Conservation (phyloP, 2,797 vertebrate genomes). For the Hybognathus amarus region DNA sequence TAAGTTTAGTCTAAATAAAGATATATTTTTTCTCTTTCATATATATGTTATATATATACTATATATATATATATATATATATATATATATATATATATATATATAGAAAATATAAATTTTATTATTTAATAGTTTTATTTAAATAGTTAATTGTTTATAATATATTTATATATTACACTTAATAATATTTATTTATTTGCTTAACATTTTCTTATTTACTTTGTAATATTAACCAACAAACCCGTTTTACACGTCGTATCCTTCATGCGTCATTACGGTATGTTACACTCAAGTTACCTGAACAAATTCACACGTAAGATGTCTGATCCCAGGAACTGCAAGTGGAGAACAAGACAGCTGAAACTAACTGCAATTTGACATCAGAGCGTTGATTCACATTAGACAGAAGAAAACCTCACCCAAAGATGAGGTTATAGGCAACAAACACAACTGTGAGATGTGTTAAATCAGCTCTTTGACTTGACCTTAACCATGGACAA, state of each 20-base stretch:
- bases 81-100: no score
- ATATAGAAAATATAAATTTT: no score
- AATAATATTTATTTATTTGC: not conserved
- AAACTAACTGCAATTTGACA: conserved; percentile 36
- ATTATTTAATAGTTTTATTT: not conserved
- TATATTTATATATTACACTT: not conserved
- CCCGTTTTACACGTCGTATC: not conserved
- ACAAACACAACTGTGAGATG: conserved; percentile 1
- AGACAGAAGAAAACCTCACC: conserved; percentile 29
- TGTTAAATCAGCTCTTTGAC: conserved; percentile 12
- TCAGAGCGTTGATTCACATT: conserved; percentile 20
- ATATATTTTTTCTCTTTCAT: no score
- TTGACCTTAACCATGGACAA: conserved; percentile 5
- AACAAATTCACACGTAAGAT: not conserved
- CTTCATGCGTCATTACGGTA: not conserved
- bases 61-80: no score
- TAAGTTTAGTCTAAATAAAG: no score
- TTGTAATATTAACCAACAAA: not conserved
- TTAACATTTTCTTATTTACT: not conserved
- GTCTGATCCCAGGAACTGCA: not conserved
- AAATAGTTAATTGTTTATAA: not conserved
- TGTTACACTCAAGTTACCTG: not conserved
- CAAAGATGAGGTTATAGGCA: not conserved
- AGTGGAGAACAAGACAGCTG: conserved; percentile 3
- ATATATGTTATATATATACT: no score